A percentile compares a stretch with the other conserved stretches of the same genome.
Conservation (phyloP, 2,113 vertebrate genomes). For the Platysteira castanea region DNA sequence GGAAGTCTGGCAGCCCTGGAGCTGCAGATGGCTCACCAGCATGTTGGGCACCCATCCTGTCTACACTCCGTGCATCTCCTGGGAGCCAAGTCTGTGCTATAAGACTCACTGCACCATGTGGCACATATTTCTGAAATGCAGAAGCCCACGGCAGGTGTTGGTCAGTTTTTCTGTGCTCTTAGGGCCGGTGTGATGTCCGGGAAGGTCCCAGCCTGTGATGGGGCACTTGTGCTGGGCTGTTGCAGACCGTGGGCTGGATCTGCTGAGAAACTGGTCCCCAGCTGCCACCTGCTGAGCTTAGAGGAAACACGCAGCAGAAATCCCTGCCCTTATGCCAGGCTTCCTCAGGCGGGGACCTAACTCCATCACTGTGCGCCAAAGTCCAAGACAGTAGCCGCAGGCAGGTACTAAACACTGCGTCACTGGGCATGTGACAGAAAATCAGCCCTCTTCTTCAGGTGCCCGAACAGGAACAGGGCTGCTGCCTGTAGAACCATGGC, state of each 20-base stretch:
- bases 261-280: neutral
- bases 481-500: neutral
- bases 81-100: neutral
- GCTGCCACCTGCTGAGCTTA: neutral
- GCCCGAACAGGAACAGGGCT: rapidly evolving
- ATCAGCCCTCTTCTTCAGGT: neutral
- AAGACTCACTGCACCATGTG: neutral
- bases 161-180: neutral
- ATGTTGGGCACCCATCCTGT: rapidly evolving
- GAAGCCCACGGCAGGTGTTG: neutral
- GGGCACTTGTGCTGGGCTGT: rapidly evolving
- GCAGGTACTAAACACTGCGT: neutral
- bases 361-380: rapidly evolving
- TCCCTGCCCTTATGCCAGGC: rapidly evolving
- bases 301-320: neutral
- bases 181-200: neutral
- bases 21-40: neutral
- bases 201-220: neutral
- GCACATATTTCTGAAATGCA: neutral
- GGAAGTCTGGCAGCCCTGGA: neutral
- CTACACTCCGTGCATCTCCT: rapidly evolving
- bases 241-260: neutral
- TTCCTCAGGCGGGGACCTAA: rapidly evolving
- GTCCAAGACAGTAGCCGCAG: neutral
- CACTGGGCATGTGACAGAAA: neutral